A percentile compares a stretch with the other conserved stretches of the same genome.
Conservation (phyloP, 2,888 invertebrate species). For the Drosophila kanekoi region DNA sequence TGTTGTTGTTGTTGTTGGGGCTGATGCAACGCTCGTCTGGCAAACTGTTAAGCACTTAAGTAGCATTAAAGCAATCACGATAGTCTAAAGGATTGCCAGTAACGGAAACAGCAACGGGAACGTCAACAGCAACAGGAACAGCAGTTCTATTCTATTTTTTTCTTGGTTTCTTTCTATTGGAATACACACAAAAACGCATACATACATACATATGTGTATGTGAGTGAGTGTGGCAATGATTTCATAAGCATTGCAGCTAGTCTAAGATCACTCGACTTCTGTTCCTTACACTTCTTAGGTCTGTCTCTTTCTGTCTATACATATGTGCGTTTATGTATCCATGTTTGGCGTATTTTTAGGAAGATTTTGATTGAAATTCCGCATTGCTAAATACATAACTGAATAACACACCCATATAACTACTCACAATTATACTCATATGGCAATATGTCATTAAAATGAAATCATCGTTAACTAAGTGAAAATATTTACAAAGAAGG, state of each 20-base stretch:
- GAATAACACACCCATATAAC: constrained; percentile 21
- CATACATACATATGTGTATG: too few relatives aligned
- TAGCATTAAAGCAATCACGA: constrained; percentile 72
- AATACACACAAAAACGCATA: not conserved
- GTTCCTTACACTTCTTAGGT: not conserved
- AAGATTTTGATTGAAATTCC: constrained; percentile 51
- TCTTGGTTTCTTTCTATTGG: not conserved
- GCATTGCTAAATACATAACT: constrained; percentile 44
- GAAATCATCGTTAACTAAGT: constrained; percentile 25
- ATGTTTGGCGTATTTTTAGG: constrained; percentile 29
- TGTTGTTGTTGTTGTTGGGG: constrained; percentile 27
- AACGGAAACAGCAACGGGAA: constrained; percentile 3
- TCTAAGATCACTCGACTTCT: not conserved
- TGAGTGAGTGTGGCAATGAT: not conserved
- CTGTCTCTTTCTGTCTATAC: not conserved
- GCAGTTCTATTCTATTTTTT: constrained; percentile 3
- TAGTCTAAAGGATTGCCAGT: constrained; percentile 53
- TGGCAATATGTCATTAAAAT: not conserved
- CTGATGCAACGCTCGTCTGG: constrained; percentile 41
- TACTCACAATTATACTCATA: not conserved
- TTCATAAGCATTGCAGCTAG: not conserved
- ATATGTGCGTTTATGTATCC: not conserved
- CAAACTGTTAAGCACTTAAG: constrained; percentile 71
- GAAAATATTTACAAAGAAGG: constrained; percentile 9
- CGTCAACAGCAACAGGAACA: not conserved